Evolutionary conservation across 2,113 vertebrate species (phyloP).

Genomic region (Pelodiscus sinensis): DNA sequence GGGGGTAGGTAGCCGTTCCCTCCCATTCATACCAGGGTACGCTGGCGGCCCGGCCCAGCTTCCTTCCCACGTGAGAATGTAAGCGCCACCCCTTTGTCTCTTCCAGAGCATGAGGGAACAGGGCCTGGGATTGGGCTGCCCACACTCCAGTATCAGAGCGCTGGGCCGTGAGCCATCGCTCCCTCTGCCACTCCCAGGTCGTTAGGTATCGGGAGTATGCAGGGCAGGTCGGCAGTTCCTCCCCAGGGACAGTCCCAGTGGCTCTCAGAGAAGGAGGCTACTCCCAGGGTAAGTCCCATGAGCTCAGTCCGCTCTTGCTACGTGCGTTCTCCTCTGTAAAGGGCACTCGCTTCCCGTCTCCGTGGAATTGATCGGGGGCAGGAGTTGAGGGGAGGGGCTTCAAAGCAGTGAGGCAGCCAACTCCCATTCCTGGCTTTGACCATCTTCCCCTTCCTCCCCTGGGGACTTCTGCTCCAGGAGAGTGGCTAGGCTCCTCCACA

Average conservation of each 20-base stretch:
- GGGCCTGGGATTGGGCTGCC: too few species aligned
- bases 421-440: neutral
- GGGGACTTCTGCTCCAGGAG: neutral
- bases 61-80: neutral
- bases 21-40: neutral
- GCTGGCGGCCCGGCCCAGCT: too few species aligned
- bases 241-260: neutral
- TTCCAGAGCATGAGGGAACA: neutral
- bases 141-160: neutral
- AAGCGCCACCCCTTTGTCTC: neutral
- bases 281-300: neutral
- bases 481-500: neutral
- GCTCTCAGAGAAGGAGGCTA: neutral
- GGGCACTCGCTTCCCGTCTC: neutral
- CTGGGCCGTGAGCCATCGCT: neutral
- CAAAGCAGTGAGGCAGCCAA: neutral
- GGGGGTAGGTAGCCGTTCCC: neutral
- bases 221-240: neutral
- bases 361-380: neutral
- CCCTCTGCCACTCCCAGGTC: neutral
- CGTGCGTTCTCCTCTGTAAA: neutral
- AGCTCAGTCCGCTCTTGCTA: neutral
- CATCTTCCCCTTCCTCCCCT: neutral
- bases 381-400: neutral
- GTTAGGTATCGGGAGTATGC: neutral